Conservation (phyloP, 2,113 vertebrate species). For the Phyllostomus hastatus region DNA sequence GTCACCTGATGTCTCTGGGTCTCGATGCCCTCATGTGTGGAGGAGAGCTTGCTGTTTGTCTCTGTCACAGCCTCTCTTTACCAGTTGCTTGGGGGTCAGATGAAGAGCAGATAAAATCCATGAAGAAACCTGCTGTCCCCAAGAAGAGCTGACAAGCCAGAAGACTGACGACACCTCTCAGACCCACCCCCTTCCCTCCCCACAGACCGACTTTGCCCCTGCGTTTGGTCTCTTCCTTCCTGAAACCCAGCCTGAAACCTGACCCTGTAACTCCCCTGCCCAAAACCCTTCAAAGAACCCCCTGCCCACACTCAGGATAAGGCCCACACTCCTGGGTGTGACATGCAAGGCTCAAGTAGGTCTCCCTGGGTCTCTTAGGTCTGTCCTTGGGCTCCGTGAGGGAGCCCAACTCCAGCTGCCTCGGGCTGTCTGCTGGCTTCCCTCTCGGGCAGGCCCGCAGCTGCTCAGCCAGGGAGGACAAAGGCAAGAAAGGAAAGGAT, state of each 20-base stretch:
- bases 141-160: neutral
- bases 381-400: neutral
- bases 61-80: neutral
- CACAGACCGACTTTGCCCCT: accelerated
- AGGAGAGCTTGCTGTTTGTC: neutral
- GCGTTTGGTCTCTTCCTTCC: neutral
- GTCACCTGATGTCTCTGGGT: neutral
- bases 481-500: neutral
- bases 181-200: neutral
- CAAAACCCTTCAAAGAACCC: neutral
- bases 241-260: neutral
- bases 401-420: neutral
- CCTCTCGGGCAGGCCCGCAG: neutral
- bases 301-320: too few relatives aligned
- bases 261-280: neutral
- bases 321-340: neutral
- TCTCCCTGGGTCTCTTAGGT: neutral
- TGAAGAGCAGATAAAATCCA: neutral
- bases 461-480: neutral
- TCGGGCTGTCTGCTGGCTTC: neutral
- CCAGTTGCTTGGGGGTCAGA: neutral
- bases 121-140: neutral
- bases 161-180: accelerated
- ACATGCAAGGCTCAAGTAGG: neutral
- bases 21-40: neutral